phyloP scores from a whole-genome alignment of 2,797 vertebrate species.

The Oreochromis mossambicus region DNA sequence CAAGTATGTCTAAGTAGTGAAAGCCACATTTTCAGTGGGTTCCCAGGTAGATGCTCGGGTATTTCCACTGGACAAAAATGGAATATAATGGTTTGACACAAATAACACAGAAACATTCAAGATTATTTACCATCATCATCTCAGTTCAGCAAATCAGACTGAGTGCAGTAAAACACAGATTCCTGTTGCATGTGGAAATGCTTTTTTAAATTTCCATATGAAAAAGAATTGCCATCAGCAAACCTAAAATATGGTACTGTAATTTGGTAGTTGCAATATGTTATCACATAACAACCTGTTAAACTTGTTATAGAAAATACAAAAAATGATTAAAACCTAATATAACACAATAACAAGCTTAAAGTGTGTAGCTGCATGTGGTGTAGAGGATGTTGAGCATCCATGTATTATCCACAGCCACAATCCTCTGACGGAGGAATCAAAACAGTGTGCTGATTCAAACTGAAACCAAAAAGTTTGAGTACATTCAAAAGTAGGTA shows the following conservation, averaged over 20 bases:
- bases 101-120: neutral
- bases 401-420: neutral
- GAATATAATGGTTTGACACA: rapidly evolving
- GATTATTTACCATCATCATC: neutral
- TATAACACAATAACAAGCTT: neutral
- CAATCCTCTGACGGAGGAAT: neutral
- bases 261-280: neutral
- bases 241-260: neutral
- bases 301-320: neutral
- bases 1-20: neutral
- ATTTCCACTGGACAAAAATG: neutral
- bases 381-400: neutral
- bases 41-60: neutral
- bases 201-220: neutral
- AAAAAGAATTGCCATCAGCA: neutral
- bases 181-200: neutral
- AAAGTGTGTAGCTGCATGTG: neutral
- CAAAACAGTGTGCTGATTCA: neutral
- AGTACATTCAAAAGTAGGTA: neutral
- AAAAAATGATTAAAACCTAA: neutral
- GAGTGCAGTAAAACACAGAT: neutral
- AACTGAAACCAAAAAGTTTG: rapidly evolving
- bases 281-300: neutral
- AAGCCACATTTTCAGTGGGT: neutral
- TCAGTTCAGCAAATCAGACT: neutral